Base-by-base conservation (phyloP, 2,888 invertebrate species). In the Idaea straminata region DNA sequence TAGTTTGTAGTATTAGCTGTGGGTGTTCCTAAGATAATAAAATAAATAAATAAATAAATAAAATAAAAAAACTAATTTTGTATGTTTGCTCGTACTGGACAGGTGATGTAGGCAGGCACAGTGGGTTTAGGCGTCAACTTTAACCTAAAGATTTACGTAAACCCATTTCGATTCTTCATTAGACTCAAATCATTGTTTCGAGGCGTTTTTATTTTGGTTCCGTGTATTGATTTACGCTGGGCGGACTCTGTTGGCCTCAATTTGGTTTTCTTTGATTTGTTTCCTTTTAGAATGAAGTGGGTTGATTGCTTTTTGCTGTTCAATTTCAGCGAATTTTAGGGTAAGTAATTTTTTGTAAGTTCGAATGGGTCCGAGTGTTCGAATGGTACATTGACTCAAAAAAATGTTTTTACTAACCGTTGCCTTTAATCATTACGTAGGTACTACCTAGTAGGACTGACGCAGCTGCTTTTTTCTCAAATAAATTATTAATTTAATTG, bases 251-350 rank as follows among this genome's bases (percentile, higher is more conserved):
- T 61, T 16, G 25, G 5, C 15, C 25, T 34, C 61, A 61, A 35
- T 57, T 62, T 62, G 57, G 57, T 57, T 57, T 15, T 35, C 63
- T 64, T 66, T 66, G 61, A 64, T 58, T 59, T 58, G 58, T 64
- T 68, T 63, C 59, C 57, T 67, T 66, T 64, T 61, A 65, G 35
- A n/a, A 61, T 63, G 57, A 62, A 65, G 64, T 59, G 63, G 35
- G 59, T 62, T 65, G 61, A 64, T 64, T 34, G 58, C 13, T 63
- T 0, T 59, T 47, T 15, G 58, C 62, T 62, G 61, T 61, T 66
- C 57, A 69, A 69, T 69, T 65, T 71, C 61, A 47, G 59, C 70
- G 62, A 59, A 66, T 66, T 68, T 62, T 69, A 5, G 47, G 47
- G 47, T 47, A 47, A 47, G 47, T 47, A 2, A 25, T 25, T 47